Evolutionary conservation across 2,113 vertebrate species (phyloP).

Genomic region (Agapornis roseicollis): DNA sequence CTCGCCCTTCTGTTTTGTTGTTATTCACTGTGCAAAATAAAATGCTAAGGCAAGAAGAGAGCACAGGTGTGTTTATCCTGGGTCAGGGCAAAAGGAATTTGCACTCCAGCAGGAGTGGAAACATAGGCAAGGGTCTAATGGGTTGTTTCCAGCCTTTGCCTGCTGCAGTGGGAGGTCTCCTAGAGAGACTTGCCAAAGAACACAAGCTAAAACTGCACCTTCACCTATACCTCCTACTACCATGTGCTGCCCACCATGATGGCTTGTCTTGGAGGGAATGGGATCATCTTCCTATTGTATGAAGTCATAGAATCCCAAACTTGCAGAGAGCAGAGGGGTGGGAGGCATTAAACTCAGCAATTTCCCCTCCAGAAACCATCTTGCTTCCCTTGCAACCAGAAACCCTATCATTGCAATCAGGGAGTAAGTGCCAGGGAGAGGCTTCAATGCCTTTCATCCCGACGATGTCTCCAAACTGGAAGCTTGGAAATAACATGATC

Average conservation of each 20-base stretch:
- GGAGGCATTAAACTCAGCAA: neutral
- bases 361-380: neutral
- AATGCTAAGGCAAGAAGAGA: neutral
- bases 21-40: slow-evolving; percentile 8
- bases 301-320: neutral
- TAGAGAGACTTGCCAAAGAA: neutral
- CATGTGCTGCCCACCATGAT: fast-evolving
- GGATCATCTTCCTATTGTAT: neutral
- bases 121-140: neutral
- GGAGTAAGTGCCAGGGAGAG: neutral
- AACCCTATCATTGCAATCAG: neutral
- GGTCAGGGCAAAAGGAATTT: slow-evolving; percentile 16
- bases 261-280: neutral
- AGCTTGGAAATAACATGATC: neutral
- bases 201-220: neutral
- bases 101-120: neutral
- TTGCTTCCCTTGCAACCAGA: fast-evolving
- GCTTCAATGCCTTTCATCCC: neutral
- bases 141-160: neutral
- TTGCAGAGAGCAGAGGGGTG: neutral
- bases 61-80: slow-evolving; percentile 28
- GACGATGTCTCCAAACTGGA: fast-evolving
- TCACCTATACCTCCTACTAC: neutral
- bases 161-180: neutral
- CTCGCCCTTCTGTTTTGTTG: slow-evolving; percentile 23